Conservation (phyloP, 2,888 invertebrate species). For the Pandemis cinnamomeana region DNA sequence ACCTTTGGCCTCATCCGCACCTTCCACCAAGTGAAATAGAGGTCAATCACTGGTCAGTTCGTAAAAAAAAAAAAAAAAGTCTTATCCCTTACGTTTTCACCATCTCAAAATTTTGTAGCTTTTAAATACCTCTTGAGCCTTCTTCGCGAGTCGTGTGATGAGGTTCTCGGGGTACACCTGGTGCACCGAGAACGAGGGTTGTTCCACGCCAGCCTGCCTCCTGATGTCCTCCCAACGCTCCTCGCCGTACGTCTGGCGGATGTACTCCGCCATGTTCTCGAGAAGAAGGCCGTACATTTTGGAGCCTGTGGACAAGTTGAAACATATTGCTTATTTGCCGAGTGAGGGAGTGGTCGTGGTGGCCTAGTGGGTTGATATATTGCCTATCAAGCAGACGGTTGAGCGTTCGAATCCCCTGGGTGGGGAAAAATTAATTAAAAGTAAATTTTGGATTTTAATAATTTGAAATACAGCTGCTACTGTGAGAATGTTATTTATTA, state of each 20-base stretch:
- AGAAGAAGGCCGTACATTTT: constrained; percentile 97
- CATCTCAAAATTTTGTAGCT: no score
- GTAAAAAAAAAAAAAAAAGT: no score
- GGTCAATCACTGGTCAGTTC: no score
- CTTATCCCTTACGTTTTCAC: no score
- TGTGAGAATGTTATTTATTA: no score
- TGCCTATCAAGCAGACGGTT: not conserved
- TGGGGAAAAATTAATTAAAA: no score
- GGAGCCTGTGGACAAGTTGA: constrained; percentile 51
- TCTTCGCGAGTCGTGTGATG: constrained; percentile 92
- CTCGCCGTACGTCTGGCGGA: constrained; percentile 96
- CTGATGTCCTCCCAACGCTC: constrained; percentile 97
- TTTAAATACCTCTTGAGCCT: constrained; percentile 53
- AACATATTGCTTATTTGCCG: not conserved
- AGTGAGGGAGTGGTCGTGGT: not conserved
- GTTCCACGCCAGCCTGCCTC: constrained; percentile 92
- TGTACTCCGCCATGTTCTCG: constrained; percentile 96
- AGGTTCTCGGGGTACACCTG: constrained; percentile 97
- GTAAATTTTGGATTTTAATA: no score
- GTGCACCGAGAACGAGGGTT: constrained; percentile 94
- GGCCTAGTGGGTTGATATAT: not conserved
- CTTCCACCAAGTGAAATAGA: no score
- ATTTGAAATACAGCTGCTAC: no score
- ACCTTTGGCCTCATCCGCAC: no score
- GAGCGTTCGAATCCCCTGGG: not conserved